These are phyloP conservation scores for Sinocyclocheilus rhinocerous DNA, from an alignment of 2,113 vertebrate genomes.

Conservation along the genomic window DNA sequence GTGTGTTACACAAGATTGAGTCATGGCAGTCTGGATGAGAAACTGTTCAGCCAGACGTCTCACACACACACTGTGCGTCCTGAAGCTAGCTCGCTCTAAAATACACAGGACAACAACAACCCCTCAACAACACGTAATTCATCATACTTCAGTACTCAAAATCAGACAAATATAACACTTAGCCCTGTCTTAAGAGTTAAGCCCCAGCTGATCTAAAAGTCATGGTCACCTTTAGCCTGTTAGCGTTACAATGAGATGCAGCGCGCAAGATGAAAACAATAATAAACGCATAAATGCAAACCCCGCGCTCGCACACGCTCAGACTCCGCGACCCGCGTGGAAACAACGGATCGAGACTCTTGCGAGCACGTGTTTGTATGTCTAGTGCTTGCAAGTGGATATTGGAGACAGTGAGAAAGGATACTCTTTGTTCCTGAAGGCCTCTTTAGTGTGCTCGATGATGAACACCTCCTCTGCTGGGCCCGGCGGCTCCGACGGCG, in stretches of 20 bases:
- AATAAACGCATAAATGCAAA: background rate
- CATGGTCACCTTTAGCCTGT: conserved; percentile 21
- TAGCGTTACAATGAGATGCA: conserved; percentile 19
- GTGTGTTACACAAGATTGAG: conserved; percentile 8
- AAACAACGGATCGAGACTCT: background rate
- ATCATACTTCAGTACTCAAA: background rate
- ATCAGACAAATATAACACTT: background rate
- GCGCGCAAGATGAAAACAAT: conserved; percentile 33
- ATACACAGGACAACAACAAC: background rate
- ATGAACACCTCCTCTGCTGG: conserved; percentile 84
- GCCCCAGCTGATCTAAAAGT: background rate
- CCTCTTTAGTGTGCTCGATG: conserved; percentile 92
- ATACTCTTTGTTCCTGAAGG: conserved; percentile 98
- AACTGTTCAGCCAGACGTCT: conserved; percentile 14
- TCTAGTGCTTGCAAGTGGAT: background rate
- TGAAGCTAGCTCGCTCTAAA: conserved; percentile 8
- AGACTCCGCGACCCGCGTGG: background rate
- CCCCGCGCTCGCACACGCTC: background rate
- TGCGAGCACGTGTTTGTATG: background rate
- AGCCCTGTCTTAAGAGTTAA: background rate
- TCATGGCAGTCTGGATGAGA: background rate
- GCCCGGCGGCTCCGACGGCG: conserved; percentile 82
- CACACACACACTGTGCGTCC: background rate
- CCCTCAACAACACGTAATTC: background rate
- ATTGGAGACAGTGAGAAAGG: conserved; percentile 66